Evolutionary conservation across 1,140 invertebrate species (phyloP), one percentile per base, ranked within the genome.

Genomic region (Drosophila sp.): DNA sequence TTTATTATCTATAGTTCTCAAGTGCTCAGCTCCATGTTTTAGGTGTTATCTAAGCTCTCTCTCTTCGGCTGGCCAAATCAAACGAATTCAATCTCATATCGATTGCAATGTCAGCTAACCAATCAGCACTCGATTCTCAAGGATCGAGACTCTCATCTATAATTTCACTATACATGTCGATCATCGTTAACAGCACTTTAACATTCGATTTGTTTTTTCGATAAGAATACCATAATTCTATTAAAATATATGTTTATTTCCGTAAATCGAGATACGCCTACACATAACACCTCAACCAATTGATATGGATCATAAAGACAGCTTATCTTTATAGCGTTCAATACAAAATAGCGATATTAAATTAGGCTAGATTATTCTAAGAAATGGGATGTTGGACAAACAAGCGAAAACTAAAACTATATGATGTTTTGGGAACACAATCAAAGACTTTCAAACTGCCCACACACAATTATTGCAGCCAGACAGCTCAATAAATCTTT

Each of bases 401-500:
- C 27, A 29, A 29, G 6, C 36, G 11, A 57, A 13, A 34, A 16
- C 13, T 18, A 16, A 25, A 13, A 6, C 32, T 2, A 29, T 8
- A 14, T 32, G 27, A 50, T 50, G 29, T 32, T 61, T 7, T 3
- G 18, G 16, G 13, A 45, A 46, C 1, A 25, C n/a, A 38, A 13
- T 13, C n/a, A 14, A 11, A 54, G 2, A 40, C 7, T 40, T 11
- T n/a, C 11, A 53, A 18, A 34, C 11, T n/a, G 51, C 4, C 9
- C 13, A 41, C 25, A 43, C 13, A 27, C 16, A 45, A 9, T 43
- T 46, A 59, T 46, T 46, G 13, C n/a, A 16, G 4, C 14, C 34
- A 43, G 45, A 67, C 45, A 51, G 38, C 46, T 62, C 38, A 34
- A 62, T 62, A 53, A 69, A 53, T 51, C 43, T 51, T 29, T n/a